Evolutionary conservation across 2,888 invertebrate genomes (phyloP).

Genomic region (Adelphocoris suturalis): DNA sequence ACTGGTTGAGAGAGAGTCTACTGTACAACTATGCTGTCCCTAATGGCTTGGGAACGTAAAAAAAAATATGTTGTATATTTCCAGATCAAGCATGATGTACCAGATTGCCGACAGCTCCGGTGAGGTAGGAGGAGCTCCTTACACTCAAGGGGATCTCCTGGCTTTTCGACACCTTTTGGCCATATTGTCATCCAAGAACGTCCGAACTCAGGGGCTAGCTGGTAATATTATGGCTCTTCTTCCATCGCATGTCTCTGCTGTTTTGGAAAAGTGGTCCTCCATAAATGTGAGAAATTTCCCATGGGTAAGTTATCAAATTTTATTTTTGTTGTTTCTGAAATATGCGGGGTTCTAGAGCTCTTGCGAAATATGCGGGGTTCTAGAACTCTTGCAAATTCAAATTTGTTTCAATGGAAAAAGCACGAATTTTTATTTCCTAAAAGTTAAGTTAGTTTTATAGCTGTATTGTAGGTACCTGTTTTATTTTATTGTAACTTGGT

Average conservation of each 20-base stretch:
- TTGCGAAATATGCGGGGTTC: too few relatives aligned
- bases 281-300: conserved; percentile 82
- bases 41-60: too few relatives aligned
- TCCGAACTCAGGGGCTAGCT: conserved; percentile 79
- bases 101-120: conserved; percentile 79
- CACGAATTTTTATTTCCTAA: too few relatives aligned
- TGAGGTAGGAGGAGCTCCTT: conserved; percentile 72
- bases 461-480: too few relatives aligned
- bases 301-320: conserved; percentile 80
- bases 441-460: too few relatives aligned
- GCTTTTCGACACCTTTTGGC: conserved; percentile 79
- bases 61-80: neutral
- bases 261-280: conserved; percentile 84
- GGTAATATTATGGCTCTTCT: conserved; percentile 80
- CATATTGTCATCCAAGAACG: conserved; percentile 78
- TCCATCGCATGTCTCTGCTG: conserved; percentile 81
- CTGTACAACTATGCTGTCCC: too few relatives aligned
- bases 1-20: too few relatives aligned
- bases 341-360: too few relatives aligned
- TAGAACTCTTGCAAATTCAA: too few relatives aligned
- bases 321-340: conserved; percentile 2
- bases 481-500: too few relatives aligned
- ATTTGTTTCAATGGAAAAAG: too few relatives aligned
- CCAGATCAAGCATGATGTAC: conserved; percentile 79
- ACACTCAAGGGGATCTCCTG: conserved; percentile 76